A percentile compares a stretch with the other conserved stretches of the same genome.
Conservation (phyloP, 2,888 invertebrate genomes). For the Oxystoma pomonae region DNA sequence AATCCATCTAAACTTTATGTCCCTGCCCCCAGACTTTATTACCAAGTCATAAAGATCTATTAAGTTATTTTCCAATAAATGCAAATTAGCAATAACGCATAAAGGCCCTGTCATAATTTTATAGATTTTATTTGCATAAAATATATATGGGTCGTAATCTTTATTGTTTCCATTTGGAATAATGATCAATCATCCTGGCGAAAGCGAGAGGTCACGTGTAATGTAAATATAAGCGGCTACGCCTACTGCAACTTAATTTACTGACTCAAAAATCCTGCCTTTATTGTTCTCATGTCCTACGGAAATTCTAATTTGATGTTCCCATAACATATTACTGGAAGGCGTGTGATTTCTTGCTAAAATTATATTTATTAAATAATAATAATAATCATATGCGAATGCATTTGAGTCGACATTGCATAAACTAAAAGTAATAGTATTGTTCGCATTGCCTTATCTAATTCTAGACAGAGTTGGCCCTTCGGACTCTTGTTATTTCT, state of each 20-base stretch:
- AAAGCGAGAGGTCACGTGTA: constrained; percentile 39
- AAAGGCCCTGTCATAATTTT: constrained; percentile 26
- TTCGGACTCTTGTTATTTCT: no score
- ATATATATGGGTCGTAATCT: constrained; percentile 35
- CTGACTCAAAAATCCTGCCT: background rate
- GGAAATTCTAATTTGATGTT: background rate
- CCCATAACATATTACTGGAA: no score
- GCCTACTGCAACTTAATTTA: constrained; percentile 40
- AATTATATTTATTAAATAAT: no score
- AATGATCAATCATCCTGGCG: constrained; percentile 41
- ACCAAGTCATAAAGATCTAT: constrained; percentile 22
- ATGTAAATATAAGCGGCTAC: constrained; percentile 34
- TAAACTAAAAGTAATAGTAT: no score
- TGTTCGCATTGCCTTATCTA: no score
- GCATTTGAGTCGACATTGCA: no score
- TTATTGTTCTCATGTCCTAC: background rate
- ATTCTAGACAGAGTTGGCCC: no score
- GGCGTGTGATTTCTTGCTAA: no score
- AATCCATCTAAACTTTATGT: constrained; percentile 23
- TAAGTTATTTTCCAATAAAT: constrained; percentile 33
- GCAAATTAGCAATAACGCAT: constrained; percentile 32
- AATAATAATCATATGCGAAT: no score
- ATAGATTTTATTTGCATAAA: constrained; percentile 33
- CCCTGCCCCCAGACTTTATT: constrained; percentile 23
- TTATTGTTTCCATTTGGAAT: constrained; percentile 41